Conservation (phyloP, 1,140 invertebrate species). For the Drosophila sulfurigaster region DNA sequence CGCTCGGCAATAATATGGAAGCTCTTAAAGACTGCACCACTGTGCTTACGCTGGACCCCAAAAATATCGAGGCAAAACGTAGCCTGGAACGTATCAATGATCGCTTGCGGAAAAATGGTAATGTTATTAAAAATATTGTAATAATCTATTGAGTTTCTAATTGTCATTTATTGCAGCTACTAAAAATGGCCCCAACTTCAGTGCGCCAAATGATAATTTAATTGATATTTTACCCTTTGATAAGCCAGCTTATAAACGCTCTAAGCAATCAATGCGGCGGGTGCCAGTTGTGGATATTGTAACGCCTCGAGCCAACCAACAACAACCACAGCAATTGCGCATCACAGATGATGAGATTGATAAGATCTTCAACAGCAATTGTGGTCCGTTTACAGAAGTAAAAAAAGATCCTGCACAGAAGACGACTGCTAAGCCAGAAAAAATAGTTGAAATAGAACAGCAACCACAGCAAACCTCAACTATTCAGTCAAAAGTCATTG, state of each 20-base stretch:
- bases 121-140: neutral
- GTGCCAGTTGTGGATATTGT: constrained; percentile 86
- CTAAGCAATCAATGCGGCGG: constrained; percentile 87
- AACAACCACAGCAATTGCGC: constrained; percentile 57
- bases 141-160: neutral
- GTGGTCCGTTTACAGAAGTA: constrained; percentile 69
- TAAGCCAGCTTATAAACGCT: constrained; percentile 88
- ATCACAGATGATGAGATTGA: constrained; percentile 83
- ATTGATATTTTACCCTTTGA: constrained; percentile 86
- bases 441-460: constrained; percentile 7
- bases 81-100: constrained; percentile 74
- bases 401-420: constrained; percentile 34
- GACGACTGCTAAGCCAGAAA: neutral
- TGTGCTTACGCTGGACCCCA: constrained; percentile 75
- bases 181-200: constrained; percentile 79
- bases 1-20: constrained; percentile 75
- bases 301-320: constrained; percentile 61
- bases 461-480: constrained; percentile 14
- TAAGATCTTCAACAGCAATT: constrained; percentile 80
- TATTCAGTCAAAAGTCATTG: neutral
- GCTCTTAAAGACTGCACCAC: constrained; percentile 80
- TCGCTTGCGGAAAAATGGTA: constrained; percentile 61
- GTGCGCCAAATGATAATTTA: constrained; percentile 85
- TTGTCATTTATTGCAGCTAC: constrained; percentile 50
- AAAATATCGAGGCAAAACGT: constrained; percentile 75